Evolutionary conservation across 2,113 vertebrate species (phyloP), one percentile per base, ranked within the genome.

Genomic region (Sminthopsis crassicaudata): DNA sequence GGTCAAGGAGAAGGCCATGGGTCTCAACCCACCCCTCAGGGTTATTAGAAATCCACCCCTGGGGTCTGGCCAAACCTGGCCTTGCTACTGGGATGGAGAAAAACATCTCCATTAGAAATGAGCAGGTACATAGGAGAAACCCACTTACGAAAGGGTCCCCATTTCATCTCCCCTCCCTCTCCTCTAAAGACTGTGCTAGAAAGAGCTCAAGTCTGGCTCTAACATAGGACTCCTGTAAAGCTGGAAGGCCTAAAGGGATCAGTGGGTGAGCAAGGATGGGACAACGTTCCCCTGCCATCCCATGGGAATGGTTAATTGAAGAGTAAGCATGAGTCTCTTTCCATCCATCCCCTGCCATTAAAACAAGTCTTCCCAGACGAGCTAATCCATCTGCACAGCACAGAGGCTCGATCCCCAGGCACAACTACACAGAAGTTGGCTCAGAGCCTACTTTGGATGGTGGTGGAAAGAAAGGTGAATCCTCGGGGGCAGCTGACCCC

Each of bases 21-120:
- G 92, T 84, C 46, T 91, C 53, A 42, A 36, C 53, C 51, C 92
- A 91, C 93, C 60, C 91, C 89, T 4, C 27, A 76, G 91, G 89
- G 0, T 30, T 8, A 0, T 1, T 22, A 6, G 6, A 53, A 48
- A 24, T 52, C 67, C 36, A 1, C 67, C 19, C 22, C 36, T 76
- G 1, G 5, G 1, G 36, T 22, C 16, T 76, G 67, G 67, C 16
- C 14, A 16, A 1, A 0, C 2, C 42, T 3, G 11, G 46, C 5
- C 60, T 30, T 52, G 60, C 48, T 51, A 4, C 50, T 3, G 30
- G 42, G 52, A 2, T 5, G 0, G 12, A 3, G 2, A 6, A 42
- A 2, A 3, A 1, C 16, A 2, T 42, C 23, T 11, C 52, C 48
- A 3, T 42, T 9, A 42, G 24, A 16, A 30, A 54, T 42, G 3